Evolutionary conservation across 1,140 invertebrate species (phyloP).

Genomic region (Colletes latitarsis): DNA sequence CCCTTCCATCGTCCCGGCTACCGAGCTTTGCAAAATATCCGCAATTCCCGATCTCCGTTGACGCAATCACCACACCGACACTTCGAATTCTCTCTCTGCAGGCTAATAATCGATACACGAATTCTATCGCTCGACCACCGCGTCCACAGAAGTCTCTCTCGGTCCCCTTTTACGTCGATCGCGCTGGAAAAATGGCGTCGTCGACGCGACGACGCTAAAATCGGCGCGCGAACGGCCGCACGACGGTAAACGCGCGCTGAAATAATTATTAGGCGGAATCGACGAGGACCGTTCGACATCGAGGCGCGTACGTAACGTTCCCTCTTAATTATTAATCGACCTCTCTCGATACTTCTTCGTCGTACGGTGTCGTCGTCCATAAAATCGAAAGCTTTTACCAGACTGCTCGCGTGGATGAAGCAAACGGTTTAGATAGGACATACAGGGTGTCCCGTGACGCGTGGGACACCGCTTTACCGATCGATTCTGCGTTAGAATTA

Average conservation of each 20-base stretch:
- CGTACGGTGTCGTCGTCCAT: not conserved
- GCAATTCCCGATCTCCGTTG: not conserved
- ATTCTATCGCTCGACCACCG: not conserved
- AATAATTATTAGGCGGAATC: conserved; percentile 48
- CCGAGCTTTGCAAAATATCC: not conserved
- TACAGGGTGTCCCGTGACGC: too few relatives aligned
- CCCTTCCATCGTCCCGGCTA: too few relatives aligned
- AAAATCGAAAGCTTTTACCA: conserved; percentile 35
- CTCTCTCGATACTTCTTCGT: not conserved
- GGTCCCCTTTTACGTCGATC: too few relatives aligned
- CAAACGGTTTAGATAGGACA: too few relatives aligned
- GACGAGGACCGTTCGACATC: not conserved
- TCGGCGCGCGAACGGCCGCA: not conserved
- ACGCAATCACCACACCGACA: not conserved
- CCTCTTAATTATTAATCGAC: not conserved
- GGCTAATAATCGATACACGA: not conserved
- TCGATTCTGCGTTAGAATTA: too few relatives aligned
- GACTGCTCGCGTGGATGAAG: not conserved
- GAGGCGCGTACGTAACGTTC: not conserved
- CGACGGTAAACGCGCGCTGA: conserved; percentile 7
- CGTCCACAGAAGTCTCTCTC: too few relatives aligned
- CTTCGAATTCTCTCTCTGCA: not conserved
- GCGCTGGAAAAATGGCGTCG: too few relatives aligned
- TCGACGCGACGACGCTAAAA: too few relatives aligned
- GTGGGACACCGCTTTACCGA: too few relatives aligned